Percentiles rank a stretch among this genome's conserved stretches.
phyloP scores from a whole-genome alignment of 2,113 vertebrate species.

The Phaethornis superciliosus region DNA sequence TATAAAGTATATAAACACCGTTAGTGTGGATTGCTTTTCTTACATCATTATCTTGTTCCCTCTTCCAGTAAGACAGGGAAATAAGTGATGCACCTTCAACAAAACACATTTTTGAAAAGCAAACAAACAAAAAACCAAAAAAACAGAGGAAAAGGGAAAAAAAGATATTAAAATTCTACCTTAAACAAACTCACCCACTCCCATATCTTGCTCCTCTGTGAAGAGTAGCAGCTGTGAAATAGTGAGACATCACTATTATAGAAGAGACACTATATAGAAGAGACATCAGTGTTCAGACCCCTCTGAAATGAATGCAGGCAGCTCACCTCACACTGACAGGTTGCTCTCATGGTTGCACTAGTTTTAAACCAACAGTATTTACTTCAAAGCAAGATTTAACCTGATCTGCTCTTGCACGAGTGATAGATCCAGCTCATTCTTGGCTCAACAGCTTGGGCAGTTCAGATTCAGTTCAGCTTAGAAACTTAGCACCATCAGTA shows the following conservation, averaged over 20 bases:
- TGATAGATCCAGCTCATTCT: background rate
- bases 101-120: background rate
- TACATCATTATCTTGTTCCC: background rate
- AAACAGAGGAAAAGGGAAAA: background rate
- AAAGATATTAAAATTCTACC: background rate
- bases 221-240: background rate
- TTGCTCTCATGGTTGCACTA: background rate
- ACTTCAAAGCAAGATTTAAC: constrained; percentile 14
- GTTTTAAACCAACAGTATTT: background rate
- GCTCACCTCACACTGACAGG: background rate
- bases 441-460: background rate
- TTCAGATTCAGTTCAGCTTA: background rate
- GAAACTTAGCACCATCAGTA: background rate
- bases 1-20: background rate
- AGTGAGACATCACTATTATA: no score
- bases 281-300: background rate
- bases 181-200: constrained; percentile 13
- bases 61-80: background rate
- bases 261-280: no score
- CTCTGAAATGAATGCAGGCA: constrained; percentile 15
- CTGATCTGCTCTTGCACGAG: background rate
- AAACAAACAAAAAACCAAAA: no score
- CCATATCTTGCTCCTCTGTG: background rate
- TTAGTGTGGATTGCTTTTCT: background rate
- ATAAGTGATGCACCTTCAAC: background rate